A percentile compares a stretch with the other conserved stretches of the same genome.
These are phyloP conservation scores for Hydropsyche betteni DNA, from an alignment of 2,888 invertebrate species.

Conservation along the genomic window DNA sequence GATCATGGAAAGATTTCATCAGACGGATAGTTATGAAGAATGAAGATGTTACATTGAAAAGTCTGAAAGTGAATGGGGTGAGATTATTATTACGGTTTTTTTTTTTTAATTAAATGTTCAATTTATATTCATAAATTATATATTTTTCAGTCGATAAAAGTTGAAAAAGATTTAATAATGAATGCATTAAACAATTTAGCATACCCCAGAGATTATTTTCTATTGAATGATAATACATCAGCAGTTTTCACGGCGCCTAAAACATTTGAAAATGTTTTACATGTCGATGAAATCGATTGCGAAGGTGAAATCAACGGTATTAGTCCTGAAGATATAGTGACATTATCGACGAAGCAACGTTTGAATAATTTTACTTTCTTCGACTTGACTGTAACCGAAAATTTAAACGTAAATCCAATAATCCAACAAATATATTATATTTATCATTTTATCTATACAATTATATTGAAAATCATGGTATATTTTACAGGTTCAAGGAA, in stretches of 20 bases:
- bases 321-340: constrained; percentile 61
- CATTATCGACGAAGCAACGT: constrained; percentile 60
- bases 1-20: constrained; percentile 60
- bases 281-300: constrained; percentile 57
- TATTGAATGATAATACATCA: constrained; percentile 55
- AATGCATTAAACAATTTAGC: constrained; percentile 60
- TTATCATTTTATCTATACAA: constrained; percentile 16
- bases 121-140: background rate
- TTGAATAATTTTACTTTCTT: constrained; percentile 63
- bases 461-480: background rate
- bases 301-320: constrained; percentile 61
- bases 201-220: constrained; percentile 66
- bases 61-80: constrained; percentile 64
- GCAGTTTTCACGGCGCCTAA: constrained; percentile 62
- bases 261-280: constrained; percentile 59
- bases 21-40: constrained; percentile 61
- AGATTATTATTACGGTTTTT: constrained; percentile 51
- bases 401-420: constrained; percentile 59
- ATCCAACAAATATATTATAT: background rate
- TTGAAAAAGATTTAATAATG: constrained; percentile 56
- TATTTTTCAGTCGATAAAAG: constrained; percentile 58
- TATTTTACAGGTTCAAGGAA: constrained; percentile 62
- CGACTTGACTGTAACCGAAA: constrained; percentile 63
- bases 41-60: constrained; percentile 56
- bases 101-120: background rate